A percentile compares a stretch with the other conserved stretches of the same genome.
phyloP scores from a whole-genome alignment of 2,113 vertebrate genomes.

The Eolophus roseicapilla region DNA sequence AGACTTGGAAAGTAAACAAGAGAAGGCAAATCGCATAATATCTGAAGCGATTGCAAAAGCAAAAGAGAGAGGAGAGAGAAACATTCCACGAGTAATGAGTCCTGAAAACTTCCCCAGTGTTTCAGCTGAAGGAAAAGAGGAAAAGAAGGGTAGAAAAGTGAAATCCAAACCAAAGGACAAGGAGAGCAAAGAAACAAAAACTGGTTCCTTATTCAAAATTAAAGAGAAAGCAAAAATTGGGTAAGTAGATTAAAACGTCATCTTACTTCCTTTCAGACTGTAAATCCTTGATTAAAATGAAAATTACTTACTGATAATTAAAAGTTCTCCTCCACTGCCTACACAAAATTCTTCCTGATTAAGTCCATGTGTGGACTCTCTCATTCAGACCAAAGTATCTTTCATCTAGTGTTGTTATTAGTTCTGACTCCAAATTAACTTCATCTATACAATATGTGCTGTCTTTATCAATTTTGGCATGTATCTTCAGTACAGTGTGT shows the following conservation, averaged over 20 bases:
- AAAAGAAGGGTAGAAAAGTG: constrained; percentile 83
- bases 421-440: neutral
- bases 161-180: constrained; percentile 89
- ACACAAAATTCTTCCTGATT: constrained; percentile 43
- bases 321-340: constrained; percentile 14
- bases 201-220: constrained; percentile 83
- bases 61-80: constrained; percentile 93
- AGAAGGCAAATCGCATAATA: constrained; percentile 98
- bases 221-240: constrained; percentile 96
- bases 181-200: constrained; percentile 85
- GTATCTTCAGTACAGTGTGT: neutral
- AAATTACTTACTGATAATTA: constrained; percentile 22
- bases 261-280: neutral
- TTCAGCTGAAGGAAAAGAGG: constrained; percentile 82
- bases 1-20: constrained; percentile 94
- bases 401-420: neutral
- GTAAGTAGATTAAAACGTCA: constrained; percentile 75
- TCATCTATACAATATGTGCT: neutral
- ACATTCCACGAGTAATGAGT: constrained; percentile 97
- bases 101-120: constrained; percentile 95
- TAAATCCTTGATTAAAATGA: constrained; percentile 12
- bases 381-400: neutral
- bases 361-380: constrained; percentile 35
- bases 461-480: neutral
- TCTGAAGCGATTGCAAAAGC: constrained; percentile 96